Evolutionary conservation across 2,888 invertebrate species (phyloP), one percentile per base, ranked within the genome.

Genomic region (Orchesellides sinensis): DNA sequence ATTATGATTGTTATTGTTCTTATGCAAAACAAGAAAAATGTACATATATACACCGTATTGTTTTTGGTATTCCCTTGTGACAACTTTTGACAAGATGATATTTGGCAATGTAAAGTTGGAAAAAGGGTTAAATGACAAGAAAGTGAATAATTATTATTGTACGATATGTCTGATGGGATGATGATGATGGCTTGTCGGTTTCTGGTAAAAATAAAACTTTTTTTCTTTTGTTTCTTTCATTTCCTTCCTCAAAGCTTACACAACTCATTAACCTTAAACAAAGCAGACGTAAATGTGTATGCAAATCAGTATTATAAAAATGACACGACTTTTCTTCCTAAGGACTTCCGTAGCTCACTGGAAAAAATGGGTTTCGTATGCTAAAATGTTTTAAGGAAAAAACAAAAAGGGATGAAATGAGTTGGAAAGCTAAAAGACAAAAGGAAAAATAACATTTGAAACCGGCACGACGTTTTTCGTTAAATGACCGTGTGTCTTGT

Each of bases 231-330:
- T 17, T 2, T 49, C 49, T 49, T 49, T 21, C 10, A 12, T 32
- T 32, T 70, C 19, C 59, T 65, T 80, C 68, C 73, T 73, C 80
- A 72, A 80, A 73, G 80, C 80, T 80, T 80, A 80, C 73, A 80
- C 80, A 80, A 80, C 80, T 80, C 80, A 80, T 80, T 80, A 80
- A 80, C 66, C 66, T 80, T 80, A 80, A 73, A 80, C 80, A 80
- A 80, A 49, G 19, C 32, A 70, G 70, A 61, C 14, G 6, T n/a
- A n/a, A n/a, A n/a, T n/a, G n/a, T 23, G 17, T 66, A 77, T 77
- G 75, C 75, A 77, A 77, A 77, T 77, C 66, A 77, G 56, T 19
- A 25, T 35, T 21, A 2, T 14, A 54, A 23, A 4, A 14, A 8
- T 29, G 14, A 29, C 12, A 10, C 59, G 6, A 2, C 14, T 32